A percentile compares a stretch with the other conserved stretches of the same genome.
phyloP scores from a whole-genome alignment of 2,888 invertebrate genomes.

The Yponomeuta malinellus region DNA sequence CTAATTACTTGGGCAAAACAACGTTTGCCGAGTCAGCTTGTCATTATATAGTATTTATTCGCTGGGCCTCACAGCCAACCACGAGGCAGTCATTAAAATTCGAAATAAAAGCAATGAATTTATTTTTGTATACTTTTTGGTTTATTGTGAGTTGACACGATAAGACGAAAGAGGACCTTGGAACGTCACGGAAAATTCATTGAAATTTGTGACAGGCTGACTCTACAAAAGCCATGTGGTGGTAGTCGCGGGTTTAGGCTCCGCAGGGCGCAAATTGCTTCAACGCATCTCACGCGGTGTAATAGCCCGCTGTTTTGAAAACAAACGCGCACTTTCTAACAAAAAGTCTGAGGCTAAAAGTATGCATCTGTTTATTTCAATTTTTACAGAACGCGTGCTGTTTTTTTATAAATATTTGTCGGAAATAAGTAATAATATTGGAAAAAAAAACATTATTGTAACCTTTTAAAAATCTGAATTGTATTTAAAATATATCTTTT shows the following conservation, averaged over 20 bases:
- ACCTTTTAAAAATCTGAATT: neutral
- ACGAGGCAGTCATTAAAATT: no score
- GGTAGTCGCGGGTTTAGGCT: constrained; percentile 33
- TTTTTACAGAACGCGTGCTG: constrained; percentile 6
- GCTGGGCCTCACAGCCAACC: no score
- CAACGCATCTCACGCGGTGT: constrained; percentile 26
- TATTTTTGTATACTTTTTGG: no score
- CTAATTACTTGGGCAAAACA: no score
- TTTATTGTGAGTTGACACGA: no score
- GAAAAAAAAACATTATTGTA: neutral
- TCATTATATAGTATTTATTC: no score
- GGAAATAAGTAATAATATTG: neutral
- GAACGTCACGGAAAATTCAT: no score
- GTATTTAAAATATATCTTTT: constrained; percentile 15
- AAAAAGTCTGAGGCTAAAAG: constrained; percentile 7
- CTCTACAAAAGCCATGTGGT: neutral
- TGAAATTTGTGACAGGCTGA: neutral
- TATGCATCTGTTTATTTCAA: constrained; percentile 34
- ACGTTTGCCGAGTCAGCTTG: no score
- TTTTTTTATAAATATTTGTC: neutral
- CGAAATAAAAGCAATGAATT: no score
- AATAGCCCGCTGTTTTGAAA: constrained; percentile 9
- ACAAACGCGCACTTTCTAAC: neutral
- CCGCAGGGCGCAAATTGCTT: constrained; percentile 63
- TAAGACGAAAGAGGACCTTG: no score